phyloP scores from a whole-genome alignment of 2,797 vertebrate genomes.

The Pseudocheirus occidentalis region DNA sequence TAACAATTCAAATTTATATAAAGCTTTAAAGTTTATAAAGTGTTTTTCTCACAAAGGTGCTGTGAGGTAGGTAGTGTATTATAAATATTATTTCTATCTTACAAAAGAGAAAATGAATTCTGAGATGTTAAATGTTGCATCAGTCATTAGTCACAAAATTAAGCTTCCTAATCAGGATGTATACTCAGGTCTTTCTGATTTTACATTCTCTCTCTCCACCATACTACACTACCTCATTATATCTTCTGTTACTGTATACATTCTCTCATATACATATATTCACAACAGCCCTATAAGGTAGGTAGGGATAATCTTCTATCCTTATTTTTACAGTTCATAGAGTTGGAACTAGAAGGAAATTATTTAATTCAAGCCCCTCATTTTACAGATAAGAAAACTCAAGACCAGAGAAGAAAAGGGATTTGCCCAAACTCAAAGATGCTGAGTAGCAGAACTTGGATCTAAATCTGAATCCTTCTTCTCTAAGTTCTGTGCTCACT shows the following conservation, averaged over 20 bases:
- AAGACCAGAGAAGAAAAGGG: not conserved
- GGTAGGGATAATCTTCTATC: not conserved
- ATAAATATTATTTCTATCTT: not conserved
- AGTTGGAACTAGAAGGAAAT: not conserved
- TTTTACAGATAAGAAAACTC: not conserved
- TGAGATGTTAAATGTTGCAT: not conserved
- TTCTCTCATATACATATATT: too few relatives aligned
- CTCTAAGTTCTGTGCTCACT: not conserved
- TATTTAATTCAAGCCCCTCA: not conserved
- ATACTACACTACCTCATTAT: not conserved
- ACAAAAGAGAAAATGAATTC: not conserved
- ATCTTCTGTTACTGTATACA: not conserved
- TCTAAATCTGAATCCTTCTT: not conserved
- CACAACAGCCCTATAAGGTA: not conserved
- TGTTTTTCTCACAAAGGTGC: not conserved
- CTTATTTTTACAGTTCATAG: not conserved
- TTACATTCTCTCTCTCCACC: not conserved
- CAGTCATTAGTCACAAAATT: not conserved
- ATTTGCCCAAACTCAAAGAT: not conserved
- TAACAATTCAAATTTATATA: not conserved
- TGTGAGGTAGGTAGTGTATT: not conserved
- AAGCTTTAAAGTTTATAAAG: not conserved
- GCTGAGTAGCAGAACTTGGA: not conserved
- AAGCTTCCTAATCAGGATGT: not conserved
- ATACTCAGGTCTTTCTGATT: not conserved